Evolutionary conservation across 2,888 invertebrate species (phyloP).

Genomic region (Drosophila incognita): DNA sequence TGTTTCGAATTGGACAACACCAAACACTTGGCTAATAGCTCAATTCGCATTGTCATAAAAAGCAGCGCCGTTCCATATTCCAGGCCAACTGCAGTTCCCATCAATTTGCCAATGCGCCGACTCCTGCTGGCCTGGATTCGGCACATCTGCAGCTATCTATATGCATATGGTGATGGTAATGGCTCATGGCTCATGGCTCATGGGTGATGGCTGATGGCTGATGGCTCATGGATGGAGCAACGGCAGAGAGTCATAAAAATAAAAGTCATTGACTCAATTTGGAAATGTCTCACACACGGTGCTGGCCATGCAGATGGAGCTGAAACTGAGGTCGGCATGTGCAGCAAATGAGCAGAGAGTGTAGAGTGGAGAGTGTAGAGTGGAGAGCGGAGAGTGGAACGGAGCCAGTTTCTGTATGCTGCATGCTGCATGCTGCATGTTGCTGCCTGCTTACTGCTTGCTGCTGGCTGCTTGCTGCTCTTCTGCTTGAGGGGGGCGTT

Average conservation of each 20-base stretch:
- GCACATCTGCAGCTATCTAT: slow-evolving; percentile 27
- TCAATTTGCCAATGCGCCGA: slow-evolving; percentile 41
- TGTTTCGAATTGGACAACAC: slow-evolving; percentile 10
- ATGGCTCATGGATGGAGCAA: slow-evolving; percentile 11
- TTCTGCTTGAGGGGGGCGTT: slow-evolving; percentile 62
- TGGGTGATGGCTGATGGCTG: slow-evolving; percentile 1
- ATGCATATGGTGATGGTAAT: neutral
- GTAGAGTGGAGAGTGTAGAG: slow-evolving; percentile 2
- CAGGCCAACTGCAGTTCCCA: slow-evolving; percentile 25
- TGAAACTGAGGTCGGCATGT: slow-evolving; percentile 10
- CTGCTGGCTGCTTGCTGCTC: slow-evolving; percentile 6
- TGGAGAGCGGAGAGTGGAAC: slow-evolving; percentile 7
- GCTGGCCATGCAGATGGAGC: slow-evolving; percentile 18
- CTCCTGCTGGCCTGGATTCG: slow-evolving; percentile 41
- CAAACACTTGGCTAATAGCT: slow-evolving; percentile 65
- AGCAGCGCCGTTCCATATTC: slow-evolving; percentile 38
- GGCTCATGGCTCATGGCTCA: slow-evolving; percentile 7
- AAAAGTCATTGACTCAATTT: slow-evolving; percentile 81
- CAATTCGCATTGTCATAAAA: slow-evolving; percentile 69
- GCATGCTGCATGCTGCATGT: slow-evolving; percentile 6
- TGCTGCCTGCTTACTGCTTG: neutral
- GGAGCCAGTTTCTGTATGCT: slow-evolving; percentile 35
- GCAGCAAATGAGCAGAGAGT: neutral
- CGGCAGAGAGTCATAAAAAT: slow-evolving; percentile 63
- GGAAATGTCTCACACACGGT: slow-evolving; percentile 72